Evolutionary conservation across 2,888 invertebrate species (phyloP), one percentile per base, ranked within the genome.

Genomic region (Agrotis ipsilon): DNA sequence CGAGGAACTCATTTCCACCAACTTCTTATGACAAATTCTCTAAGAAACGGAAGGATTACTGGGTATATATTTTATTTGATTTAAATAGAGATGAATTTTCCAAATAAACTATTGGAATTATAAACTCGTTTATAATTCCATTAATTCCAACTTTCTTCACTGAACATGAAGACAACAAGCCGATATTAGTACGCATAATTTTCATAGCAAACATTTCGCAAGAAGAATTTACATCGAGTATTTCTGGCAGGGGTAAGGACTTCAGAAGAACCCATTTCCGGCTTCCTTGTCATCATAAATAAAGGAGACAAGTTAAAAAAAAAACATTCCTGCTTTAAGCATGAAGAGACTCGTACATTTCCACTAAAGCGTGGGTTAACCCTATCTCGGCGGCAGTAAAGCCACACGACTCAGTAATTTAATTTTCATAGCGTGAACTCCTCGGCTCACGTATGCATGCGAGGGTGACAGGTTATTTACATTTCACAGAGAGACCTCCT

Each of bases 401-500:
- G 46, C 75, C 60, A 62, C 79, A 68, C 64, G 75, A 68, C 64
- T 54, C 52, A 54, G 84, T 80, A 72, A 86, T 85, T 85, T 79
- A 81, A 84, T 86, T 85, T 85, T 85, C 83, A 81, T 75, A 72
- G 69, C 75, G 66, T 70, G 68, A 69, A 73, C 72, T 72, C 70
- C 73, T 73, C 73, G 19, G 49, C 75, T 74, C 68, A 68, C 78
- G 71, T 77, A 66, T 78, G 66, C 72, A 71, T 59, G 64, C 68
- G 60, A 65, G 62, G 78, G 80, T 86, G 88, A 86, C 87, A 88
- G 77, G 76, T 79, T 87, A 90, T 91, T 91, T 89, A 89, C 86
- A 87, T 88, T 88, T 88, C 86, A 85, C 84, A 83, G 74, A 81
- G 80, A 80, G 75, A 77, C 80, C 78, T 81, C 75, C 78, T 87